Evolutionary conservation across 2,113 vertebrate species (phyloP).

Genomic region (Syngnathus floridae): DNA sequence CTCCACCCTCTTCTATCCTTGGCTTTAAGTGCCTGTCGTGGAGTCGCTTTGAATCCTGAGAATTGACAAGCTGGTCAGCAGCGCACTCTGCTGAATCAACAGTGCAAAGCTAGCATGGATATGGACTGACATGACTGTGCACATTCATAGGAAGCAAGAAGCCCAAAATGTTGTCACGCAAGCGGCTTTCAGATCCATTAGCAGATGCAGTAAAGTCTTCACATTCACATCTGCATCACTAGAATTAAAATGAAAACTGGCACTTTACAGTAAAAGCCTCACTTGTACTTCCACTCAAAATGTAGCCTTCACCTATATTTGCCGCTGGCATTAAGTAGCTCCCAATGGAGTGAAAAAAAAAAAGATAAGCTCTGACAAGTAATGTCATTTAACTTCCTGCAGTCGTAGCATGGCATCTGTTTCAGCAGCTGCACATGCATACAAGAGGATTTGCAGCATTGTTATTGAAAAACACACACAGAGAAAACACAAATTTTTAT

Average conservation of each 20-base stretch:
- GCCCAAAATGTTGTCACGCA: background rate
- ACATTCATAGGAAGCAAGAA: background rate
- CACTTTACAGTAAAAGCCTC: background rate
- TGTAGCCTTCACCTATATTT: background rate
- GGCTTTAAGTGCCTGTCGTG: conserved; percentile 41
- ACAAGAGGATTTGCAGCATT: background rate
- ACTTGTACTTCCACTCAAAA: background rate
- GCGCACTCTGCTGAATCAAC: conserved; percentile 4
- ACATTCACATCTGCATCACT: background rate
- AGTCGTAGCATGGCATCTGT: conserved; percentile 11
- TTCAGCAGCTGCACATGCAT: conserved; percentile 16
- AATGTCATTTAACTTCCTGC: conserved; percentile 4
- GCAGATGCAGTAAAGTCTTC: background rate
- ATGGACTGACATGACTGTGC: background rate
- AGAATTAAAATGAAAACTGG: background rate
- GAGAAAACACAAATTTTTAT: background rate
- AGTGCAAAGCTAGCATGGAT: background rate
- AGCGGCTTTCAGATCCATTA: background rate
- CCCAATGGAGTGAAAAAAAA: conserved; percentile 1
- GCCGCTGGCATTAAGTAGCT: conserved; percentile 17
- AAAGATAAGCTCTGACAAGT: conserved; percentile 7
- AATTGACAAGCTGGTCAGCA: conserved; percentile 14
- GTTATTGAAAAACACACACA: too few relatives aligned
- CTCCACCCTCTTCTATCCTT: conserved; percentile 27
- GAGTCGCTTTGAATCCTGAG: conserved; percentile 35